phyloP scores from a whole-genome alignment of 2,113 vertebrate genomes.

The human (Homo sapiens) region GRCh38 chr2:207087001-207087500 shows the following conservation, averaged over 20 bases:
- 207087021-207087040: background rate
- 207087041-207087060: background rate
- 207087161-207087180: slow-evolving; percentile 19
- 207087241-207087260: slow-evolving; percentile 60
- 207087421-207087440: slow-evolving; percentile 70
- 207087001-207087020: background rate
- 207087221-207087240: slow-evolving; percentile 41
- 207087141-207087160: background rate
- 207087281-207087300: slow-evolving; percentile 77
- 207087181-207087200: slow-evolving; percentile 10
- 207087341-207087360: slow-evolving; percentile 64
- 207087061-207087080: background rate
- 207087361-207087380: slow-evolving; percentile 44
- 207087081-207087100: background rate
- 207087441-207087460: slow-evolving; percentile 52
- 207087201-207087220: slow-evolving; percentile 56
- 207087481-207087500: slow-evolving; percentile 83
- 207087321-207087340: slow-evolving; percentile 44
- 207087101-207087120: slow-evolving; percentile 6
- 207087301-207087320: slow-evolving; percentile 52
- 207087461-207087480: slow-evolving; percentile 81
- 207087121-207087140: background rate
- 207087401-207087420: slow-evolving; percentile 63
- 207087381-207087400: slow-evolving; percentile 46
- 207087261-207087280: slow-evolving; percentile 65